phyloP scores from a whole-genome alignment of 2,113 vertebrate species.

The Sylvietta virens region DNA sequence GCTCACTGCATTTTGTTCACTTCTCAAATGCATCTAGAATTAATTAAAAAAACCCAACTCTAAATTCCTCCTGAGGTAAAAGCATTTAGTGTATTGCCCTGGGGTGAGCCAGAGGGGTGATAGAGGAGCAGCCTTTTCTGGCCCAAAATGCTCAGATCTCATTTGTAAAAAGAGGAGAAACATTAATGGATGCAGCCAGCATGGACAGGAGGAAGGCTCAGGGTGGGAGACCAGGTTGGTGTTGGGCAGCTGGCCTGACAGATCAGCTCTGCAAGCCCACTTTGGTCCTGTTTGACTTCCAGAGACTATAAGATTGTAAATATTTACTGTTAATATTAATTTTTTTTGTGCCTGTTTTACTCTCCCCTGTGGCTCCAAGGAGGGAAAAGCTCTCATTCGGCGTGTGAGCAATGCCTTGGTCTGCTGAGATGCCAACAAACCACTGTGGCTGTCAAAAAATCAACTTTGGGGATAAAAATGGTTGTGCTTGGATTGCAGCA shows the following conservation, averaged over 20 bases:
- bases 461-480: background rate
- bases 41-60: background rate
- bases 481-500: background rate
- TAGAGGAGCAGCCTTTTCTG: background rate
- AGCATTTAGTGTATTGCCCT: fast-evolving
- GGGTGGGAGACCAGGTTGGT: background rate
- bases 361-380: background rate
- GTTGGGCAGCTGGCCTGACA: background rate
- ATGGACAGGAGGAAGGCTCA: background rate
- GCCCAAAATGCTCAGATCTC: background rate
- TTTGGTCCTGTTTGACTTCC: background rate
- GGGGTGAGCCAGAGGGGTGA: fast-evolving
- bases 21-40: conserved; percentile 34
- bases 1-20: conserved; percentile 36
- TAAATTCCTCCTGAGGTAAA: background rate
- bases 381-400: fast-evolving
- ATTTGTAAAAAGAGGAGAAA: background rate
- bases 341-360: background rate
- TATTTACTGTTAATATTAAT: background rate
- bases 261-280: background rate
- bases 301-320: background rate
- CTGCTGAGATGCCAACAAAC: background rate
- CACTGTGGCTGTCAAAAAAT: background rate
- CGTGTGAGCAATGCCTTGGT: fast-evolving
- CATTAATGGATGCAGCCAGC: background rate